Evolutionary conservation across 1,140 invertebrate species (phyloP).

Genomic region (Listronotus oregonensis): DNA sequence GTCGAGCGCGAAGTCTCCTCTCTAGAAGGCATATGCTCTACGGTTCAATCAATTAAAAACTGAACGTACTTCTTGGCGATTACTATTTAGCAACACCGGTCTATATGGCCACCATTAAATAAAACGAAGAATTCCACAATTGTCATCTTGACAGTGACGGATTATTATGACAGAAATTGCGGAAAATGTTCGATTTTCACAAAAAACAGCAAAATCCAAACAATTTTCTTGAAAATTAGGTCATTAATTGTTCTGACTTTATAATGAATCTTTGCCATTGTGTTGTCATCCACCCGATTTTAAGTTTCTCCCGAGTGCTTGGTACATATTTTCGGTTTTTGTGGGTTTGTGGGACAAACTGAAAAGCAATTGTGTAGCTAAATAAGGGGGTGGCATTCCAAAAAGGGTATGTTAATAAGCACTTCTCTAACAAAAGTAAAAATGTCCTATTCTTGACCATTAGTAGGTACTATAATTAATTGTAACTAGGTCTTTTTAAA

Average conservation of each 20-base stretch:
- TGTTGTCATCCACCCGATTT: constrained; percentile 5
- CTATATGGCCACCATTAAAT: no score
- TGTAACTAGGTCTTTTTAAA: no score
- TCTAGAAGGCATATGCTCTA: no score
- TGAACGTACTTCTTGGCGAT: no score
- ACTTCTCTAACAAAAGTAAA: no score
- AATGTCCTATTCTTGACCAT: no score
- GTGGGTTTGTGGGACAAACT: constrained; percentile 24
- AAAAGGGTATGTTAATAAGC: constrained; percentile 21
- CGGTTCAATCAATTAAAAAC: no score
- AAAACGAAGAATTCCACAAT: no score
- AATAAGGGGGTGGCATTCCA: constrained; percentile 36
- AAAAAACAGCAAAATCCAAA: constrained; percentile 17
- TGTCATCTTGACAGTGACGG: no score
- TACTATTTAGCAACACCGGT: no score
- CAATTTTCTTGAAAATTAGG: constrained; percentile 21
- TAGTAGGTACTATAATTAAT: no score
- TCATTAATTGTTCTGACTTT: constrained; percentile 18
- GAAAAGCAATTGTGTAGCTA: constrained; percentile 33
- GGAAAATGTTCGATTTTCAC: constrained; percentile 21
- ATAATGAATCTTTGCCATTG: constrained; percentile 19
- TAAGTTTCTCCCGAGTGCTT: not conserved
- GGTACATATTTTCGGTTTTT: not conserved
- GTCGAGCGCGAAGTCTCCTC: no score
- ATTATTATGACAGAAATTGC: constrained; percentile 1